Conservation (phyloP, 2,113 vertebrate species). For the Monopterus albus region DNA sequence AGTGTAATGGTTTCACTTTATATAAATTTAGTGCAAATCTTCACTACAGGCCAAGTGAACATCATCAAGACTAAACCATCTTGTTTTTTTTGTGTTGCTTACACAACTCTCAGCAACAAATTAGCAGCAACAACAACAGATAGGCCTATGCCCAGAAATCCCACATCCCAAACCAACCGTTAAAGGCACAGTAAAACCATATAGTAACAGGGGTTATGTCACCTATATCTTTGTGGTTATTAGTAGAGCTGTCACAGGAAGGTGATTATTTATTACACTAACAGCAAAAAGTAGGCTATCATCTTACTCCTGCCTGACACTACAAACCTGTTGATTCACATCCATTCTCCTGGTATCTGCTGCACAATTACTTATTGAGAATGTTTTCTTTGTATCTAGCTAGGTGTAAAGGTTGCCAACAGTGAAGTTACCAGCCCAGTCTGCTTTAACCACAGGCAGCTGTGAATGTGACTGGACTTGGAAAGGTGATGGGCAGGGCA, state of each 20-base stretch:
- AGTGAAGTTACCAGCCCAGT: conserved; percentile 56
- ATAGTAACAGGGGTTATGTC: conserved; percentile 26
- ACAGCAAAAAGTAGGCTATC: conserved; percentile 66
- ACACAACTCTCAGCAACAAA: not conserved
- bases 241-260: conserved; percentile 52
- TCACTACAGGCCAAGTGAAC: too few relatives aligned
- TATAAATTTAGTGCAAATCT: too few relatives aligned
- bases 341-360: conserved; percentile 19
- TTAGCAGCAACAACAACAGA: not conserved
- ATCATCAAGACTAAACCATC: too few relatives aligned
- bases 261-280: conserved; percentile 64
- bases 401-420: conserved; percentile 71
- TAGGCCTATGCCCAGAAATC: too few relatives aligned
- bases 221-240: conserved; percentile 49
- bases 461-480: conserved; percentile 42
- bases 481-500: conserved; percentile 39
- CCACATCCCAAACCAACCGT: not conserved
- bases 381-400: conserved; percentile 64
- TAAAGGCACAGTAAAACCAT: not conserved
- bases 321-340: conserved; percentile 60
- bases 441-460: conserved; percentile 62
- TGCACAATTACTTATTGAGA: conserved; percentile 52
- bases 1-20: too few relatives aligned
- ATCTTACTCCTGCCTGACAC: conserved; percentile 49
- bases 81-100: too few relatives aligned